Evolutionary conservation across 2,888 invertebrate genomes (phyloP).

Genomic region (Lypha dubia): DNA sequence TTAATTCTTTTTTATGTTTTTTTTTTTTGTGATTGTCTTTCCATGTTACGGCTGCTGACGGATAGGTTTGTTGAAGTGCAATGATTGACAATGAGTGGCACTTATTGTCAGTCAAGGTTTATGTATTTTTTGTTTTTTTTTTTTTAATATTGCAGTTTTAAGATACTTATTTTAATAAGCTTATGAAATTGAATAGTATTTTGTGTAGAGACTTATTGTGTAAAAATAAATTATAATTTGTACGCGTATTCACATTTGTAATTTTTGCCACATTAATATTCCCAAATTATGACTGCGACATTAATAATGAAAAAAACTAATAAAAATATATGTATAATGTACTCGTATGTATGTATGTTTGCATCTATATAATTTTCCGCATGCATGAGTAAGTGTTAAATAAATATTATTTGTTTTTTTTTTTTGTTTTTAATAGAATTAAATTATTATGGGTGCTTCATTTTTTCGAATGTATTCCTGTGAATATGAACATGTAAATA

Average conservation of each 20-base stretch:
- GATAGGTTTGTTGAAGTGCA: slow-evolving; percentile 28
- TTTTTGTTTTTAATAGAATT: too few species aligned
- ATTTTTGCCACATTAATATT: background rate
- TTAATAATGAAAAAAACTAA: slow-evolving; percentile 20
- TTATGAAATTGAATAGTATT: slow-evolving; percentile 5
- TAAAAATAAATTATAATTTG: background rate
- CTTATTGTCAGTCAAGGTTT: slow-evolving; percentile 40
- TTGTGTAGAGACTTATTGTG: background rate
- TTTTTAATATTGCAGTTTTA: background rate
- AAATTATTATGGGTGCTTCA: slow-evolving; percentile 12
- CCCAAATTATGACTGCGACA: slow-evolving; percentile 23
- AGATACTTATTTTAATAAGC: background rate
- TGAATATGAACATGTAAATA: background rate
- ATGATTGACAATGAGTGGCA: slow-evolving; percentile 63
- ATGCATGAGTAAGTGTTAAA: slow-evolving; percentile 44
- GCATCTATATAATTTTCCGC: slow-evolving; percentile 44
- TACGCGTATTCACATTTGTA: background rate
- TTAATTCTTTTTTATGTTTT: background rate
- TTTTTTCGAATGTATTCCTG: too few species aligned
- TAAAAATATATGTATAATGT: background rate
- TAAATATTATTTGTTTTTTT: background rate
- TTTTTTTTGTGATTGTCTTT: slow-evolving; percentile 4
- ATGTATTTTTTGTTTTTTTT: background rate
- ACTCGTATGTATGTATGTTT: too few species aligned
- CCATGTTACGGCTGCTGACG: slow-evolving; percentile 5